phyloP scores from a whole-genome alignment of 2,113 vertebrate genomes.

The Corvus cornix region DNA sequence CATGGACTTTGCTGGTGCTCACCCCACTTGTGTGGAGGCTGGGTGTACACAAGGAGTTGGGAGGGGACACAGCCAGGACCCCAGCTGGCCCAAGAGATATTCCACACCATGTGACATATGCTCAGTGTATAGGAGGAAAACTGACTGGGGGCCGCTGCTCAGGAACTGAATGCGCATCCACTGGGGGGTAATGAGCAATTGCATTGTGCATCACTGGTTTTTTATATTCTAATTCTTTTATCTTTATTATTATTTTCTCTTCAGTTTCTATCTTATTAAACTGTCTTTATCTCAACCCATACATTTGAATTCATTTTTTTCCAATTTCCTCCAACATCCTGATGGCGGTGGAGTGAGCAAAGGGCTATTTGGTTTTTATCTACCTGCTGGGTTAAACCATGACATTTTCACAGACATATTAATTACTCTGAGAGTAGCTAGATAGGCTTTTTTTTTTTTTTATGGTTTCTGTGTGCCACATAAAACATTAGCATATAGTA shows the following conservation, averaged over 20 bases:
- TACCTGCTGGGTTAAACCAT: not conserved
- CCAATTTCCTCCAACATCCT: not conserved
- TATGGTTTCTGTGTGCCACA: not conserved
- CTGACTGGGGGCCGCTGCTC: fast-evolving
- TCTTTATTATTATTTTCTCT: not conserved
- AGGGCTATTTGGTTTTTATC: not conserved
- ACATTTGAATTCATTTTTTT: not conserved
- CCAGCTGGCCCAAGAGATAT: fast-evolving
- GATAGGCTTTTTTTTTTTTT: not conserved
- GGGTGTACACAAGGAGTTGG: not conserved
- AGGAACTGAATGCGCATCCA: fast-evolving
- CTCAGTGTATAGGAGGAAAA: not conserved
- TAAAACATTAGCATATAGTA: not conserved
- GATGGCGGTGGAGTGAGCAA: fast-evolving
- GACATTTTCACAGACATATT: not conserved
- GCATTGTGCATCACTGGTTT: not conserved
- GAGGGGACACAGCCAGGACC: not conserved
- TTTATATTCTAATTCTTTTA: not conserved
- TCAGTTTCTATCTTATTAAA: not conserved
- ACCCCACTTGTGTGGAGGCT: not conserved
- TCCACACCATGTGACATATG: not conserved
- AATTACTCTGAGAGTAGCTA: not conserved
- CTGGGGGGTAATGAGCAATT: fast-evolving
- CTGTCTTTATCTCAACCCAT: not conserved
- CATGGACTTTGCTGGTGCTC: not conserved